Conservation (phyloP, 2,797 vertebrate genomes). For the Adelosebastes latens region DNA sequence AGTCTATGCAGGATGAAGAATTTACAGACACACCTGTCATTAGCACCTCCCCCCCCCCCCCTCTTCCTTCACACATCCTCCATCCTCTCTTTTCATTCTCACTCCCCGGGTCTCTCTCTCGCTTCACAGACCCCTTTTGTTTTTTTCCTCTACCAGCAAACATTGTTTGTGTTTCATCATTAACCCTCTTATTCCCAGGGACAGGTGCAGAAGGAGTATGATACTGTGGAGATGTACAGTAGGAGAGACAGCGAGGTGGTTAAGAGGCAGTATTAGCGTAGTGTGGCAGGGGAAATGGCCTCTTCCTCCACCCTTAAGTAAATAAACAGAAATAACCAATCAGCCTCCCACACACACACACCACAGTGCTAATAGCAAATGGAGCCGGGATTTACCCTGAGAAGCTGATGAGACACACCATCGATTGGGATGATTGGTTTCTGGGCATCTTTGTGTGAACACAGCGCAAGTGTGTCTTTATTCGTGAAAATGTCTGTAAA, state of each 20-base stretch:
- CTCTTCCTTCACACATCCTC: conserved; percentile 19
- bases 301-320: conserved; percentile 68
- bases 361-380: conserved; percentile 54
- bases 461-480: conserved; percentile 20
- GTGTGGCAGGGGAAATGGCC: conserved; percentile 60
- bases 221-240: conserved; percentile 36
- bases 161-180: conserved; percentile 76
- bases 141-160: conserved; percentile 60
- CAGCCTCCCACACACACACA: conserved; percentile 26
- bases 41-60: conserved; percentile 66
- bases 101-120: conserved; percentile 41
- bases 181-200: conserved; percentile 68
- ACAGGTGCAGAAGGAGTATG: conserved; percentile 57
- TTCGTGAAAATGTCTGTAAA: conserved; percentile 44
- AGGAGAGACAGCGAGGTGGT: conserved; percentile 52
- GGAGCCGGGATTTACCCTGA: conserved; percentile 25
- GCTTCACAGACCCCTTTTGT: conserved; percentile 40
- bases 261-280: conserved; percentile 52
- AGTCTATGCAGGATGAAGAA: conserved; percentile 94
- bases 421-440: conserved; percentile 60
- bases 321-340: conserved; percentile 78
- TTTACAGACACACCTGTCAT: conserved; percentile 93
- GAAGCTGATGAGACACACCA: conserved; percentile 48
- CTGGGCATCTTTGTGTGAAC: conserved; percentile 29
- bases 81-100: conserved; percentile 52